Percentiles rank a stretch among this genome's conserved stretches.
phyloP scores from a whole-genome alignment of 2,113 vertebrate genomes.

The Suricata suricatta region DNA sequence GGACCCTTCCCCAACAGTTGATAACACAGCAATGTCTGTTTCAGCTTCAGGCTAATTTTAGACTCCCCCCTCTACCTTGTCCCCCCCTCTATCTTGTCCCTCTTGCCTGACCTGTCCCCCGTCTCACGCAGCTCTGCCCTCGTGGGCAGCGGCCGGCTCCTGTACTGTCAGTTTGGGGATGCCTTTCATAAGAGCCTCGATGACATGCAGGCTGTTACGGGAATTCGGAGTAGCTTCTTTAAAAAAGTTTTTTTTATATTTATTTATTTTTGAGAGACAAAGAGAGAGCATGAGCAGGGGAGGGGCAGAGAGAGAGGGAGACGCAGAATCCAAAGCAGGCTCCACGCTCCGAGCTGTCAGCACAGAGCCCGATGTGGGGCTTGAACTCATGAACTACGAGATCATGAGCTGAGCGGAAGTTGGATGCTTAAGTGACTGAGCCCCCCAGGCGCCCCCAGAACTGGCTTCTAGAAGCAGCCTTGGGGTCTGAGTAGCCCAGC shows the following conservation, averaged over 20 bases:
- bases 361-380: too few relatives aligned
- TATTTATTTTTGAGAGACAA: too few relatives aligned
- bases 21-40: too few relatives aligned
- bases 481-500: neutral
- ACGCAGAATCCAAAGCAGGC: too few relatives aligned
- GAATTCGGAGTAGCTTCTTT: neutral
- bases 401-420: too few relatives aligned
- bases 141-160: neutral
- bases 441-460: too few relatives aligned
- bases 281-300: too few relatives aligned
- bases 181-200: neutral
- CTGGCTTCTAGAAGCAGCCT: neutral
- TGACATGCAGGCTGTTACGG: neutral
- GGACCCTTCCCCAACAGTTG: rapidly evolving
- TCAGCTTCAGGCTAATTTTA: neutral
- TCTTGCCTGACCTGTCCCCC: neutral
- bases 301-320: too few relatives aligned
- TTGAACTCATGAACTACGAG: too few relatives aligned
- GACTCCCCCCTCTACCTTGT: neutral
- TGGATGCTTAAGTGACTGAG: too few relatives aligned
- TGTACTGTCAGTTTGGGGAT: neutral
- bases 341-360: too few relatives aligned
- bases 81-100: neutral
- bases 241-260: too few relatives aligned
- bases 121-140: neutral